These are phyloP conservation scores for Romanogobio albipinnatus DNA, from an alignment of 2,113 vertebrate genomes.

Conservation along the genomic window DNA sequence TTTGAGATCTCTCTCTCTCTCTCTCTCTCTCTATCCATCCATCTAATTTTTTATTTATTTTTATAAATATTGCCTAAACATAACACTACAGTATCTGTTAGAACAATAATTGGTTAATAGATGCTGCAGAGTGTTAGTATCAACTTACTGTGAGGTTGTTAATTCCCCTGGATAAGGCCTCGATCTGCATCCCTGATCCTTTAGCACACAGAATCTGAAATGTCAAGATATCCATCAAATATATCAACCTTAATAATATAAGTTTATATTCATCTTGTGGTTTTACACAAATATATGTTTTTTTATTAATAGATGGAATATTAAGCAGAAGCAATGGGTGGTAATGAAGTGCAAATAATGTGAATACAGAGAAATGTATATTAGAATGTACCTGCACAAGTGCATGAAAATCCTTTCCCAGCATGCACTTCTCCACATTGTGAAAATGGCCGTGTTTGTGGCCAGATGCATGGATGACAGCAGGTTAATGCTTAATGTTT, in stretches of 20 bases:
- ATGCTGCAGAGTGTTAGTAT: neutral
- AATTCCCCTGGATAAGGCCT: conserved; percentile 91
- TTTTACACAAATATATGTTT: neutral
- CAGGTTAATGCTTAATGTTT: conserved; percentile 62
- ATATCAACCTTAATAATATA: neutral
- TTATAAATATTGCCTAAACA: too few relatives aligned
- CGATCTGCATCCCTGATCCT: conserved; percentile 86
- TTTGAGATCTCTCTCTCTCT: too few relatives aligned
- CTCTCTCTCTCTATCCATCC: too few relatives aligned
- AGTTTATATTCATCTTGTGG: neutral
- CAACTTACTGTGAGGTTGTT: conserved; percentile 88
- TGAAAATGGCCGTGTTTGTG: conserved; percentile 34
- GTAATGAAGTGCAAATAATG: neutral
- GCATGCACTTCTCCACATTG: conserved; percentile 51
- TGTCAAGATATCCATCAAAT: conserved; percentile 65
- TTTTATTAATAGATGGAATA: neutral
- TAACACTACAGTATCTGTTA: neutral
- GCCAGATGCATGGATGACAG: conserved; percentile 48
- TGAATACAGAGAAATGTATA: neutral
- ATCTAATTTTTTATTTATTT: too few relatives aligned
- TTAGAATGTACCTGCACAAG: conserved; percentile 28
- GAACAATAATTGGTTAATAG: neutral
- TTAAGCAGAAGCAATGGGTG: conserved; percentile 29
- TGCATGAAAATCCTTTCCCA: conserved; percentile 29
- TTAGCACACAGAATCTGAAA: conserved; percentile 90